Evolutionary conservation across 1,140 invertebrate species (phyloP).

Genomic region (Papilio xuthus): DNA sequence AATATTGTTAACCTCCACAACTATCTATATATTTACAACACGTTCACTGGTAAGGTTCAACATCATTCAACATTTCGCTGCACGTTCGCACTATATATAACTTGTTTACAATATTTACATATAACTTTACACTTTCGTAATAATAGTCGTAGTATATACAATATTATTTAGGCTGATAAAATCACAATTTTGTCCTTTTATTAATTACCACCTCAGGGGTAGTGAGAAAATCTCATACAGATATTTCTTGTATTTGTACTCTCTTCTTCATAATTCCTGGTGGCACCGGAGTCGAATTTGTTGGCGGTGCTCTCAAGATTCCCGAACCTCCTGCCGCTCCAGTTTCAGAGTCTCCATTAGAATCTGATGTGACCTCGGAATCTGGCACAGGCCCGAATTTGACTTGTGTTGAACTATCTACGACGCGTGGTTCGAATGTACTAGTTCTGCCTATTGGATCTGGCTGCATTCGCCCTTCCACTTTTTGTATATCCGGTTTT

Average conservation of each 20-base stretch:
- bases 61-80: constrained; percentile 35
- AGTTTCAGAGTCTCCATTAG: constrained; percentile 78
- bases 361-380: constrained; percentile 65
- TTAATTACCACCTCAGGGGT: constrained; percentile 73
- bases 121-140: constrained; percentile 42
- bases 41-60: neutral
- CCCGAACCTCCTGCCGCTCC: constrained; percentile 73
- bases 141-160: constrained; percentile 53
- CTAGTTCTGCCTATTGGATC: constrained; percentile 71
- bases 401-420: constrained; percentile 79
- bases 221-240: constrained; percentile 85
- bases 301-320: constrained; percentile 81
- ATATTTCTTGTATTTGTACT: constrained; percentile 94
- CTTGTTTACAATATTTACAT: constrained; percentile 63
- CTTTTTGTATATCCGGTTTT: constrained; percentile 80
- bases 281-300: constrained; percentile 86
- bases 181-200: constrained; percentile 75
- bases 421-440: constrained; percentile 76
- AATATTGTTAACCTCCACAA: constrained; percentile 47
- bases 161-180: constrained; percentile 44
- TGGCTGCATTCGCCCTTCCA: constrained; percentile 72
- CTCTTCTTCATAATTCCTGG: constrained; percentile 90
- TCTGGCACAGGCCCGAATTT: constrained; percentile 75
- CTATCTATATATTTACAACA: constrained; percentile 45
- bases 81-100: constrained; percentile 41